Evolutionary conservation across 2,797 vertebrate genomes (phyloP), one percentile per base, ranked within the genome.

Genomic region (Psittacula derbiana): DNA sequence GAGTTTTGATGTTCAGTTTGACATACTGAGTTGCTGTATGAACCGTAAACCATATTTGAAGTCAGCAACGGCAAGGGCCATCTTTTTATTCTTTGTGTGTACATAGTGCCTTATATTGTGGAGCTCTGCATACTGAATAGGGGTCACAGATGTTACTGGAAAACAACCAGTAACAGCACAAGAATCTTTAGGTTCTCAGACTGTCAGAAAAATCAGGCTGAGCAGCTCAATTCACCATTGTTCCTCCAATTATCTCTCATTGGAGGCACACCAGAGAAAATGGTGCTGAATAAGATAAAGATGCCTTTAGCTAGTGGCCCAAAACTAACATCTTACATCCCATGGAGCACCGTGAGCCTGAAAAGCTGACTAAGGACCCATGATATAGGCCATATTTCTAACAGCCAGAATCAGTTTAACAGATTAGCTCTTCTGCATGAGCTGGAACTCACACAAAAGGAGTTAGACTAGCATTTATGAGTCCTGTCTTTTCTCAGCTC

Each of bases 201-300:
- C 60, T 86, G 66, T 89, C 92, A 92, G 81, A 95, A 91, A 89
- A 94, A 94, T 94, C 53, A 93, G 69, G 71, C 69, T 76, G 60
- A 71, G 55, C 0, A 0, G 47, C 64, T 90, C 71, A 86, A 61
- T 90, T 72, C 64, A 80, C 57, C 64, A 81, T 62, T 94, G 90
- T 90, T 94, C 74, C 38, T 85, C 38, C 86, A 88, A 88, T 90
- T 96, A 88, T 53, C 55, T 85, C 83, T 92, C 74, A 85, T 15
- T 1, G 60, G 71, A 90, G 46, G 38, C 78, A 73, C 1, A 0
- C 46, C 86, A 74, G 46, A 91, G 76, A 90, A 92, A 93, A 89
- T 23, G 50, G 57, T 60, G 62, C 66, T 87, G 65, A 96, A 41
- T 47, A 70, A 86, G 49, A 79, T 0, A 8, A 79, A 80, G 53